These are phyloP conservation scores for Porites cylindrica DNA, from an alignment of 92 coral and sea anemone genomes.

Conservation along the genomic window DNA sequence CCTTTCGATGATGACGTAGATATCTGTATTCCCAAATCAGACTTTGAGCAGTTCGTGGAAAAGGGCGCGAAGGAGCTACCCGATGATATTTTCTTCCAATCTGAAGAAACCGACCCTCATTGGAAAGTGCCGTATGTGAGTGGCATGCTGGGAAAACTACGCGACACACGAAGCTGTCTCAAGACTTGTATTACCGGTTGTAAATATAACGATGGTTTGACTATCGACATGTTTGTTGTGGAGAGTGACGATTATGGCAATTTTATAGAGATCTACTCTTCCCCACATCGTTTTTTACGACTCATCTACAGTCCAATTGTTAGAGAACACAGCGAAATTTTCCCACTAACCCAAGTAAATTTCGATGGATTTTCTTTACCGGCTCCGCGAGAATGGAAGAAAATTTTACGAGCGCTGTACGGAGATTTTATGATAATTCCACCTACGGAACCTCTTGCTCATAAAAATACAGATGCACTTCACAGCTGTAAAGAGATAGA, in stretches of 20 bases:
- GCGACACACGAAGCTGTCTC: slow-evolving; percentile 58
- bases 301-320: slow-evolving; percentile 27
- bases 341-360: slow-evolving; percentile 47
- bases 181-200: slow-evolving; percentile 3
- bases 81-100: slow-evolving; percentile 6
- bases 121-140: slow-evolving; percentile 5
- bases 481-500: slow-evolving; percentile 22
- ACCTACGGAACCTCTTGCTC: not conserved
- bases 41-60: slow-evolving; percentile 34
- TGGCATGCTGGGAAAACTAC: slow-evolving; percentile 45
- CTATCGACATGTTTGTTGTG: slow-evolving; percentile 44
- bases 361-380: slow-evolving; percentile 58
- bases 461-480: slow-evolving; percentile 18
- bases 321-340: slow-evolving; percentile 37
- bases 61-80: slow-evolving; percentile 49
- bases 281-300: not conserved
- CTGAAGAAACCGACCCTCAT: slow-evolving; percentile 39
- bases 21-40: slow-evolving; percentile 33
- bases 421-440: slow-evolving; percentile 47
- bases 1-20: slow-evolving; percentile 67
- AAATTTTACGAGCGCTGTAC: slow-evolving; percentile 14
- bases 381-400: slow-evolving; percentile 51
- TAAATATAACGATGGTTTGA: slow-evolving; percentile 48
- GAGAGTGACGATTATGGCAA: slow-evolving; percentile 37
- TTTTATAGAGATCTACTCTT: slow-evolving; percentile 36